A percentile compares a stretch with the other conserved stretches of the same genome.
These are phyloP conservation scores for Xanthorhoe spadicearia DNA, from an alignment of 2,888 invertebrate species.

Conservation along the genomic window DNA sequence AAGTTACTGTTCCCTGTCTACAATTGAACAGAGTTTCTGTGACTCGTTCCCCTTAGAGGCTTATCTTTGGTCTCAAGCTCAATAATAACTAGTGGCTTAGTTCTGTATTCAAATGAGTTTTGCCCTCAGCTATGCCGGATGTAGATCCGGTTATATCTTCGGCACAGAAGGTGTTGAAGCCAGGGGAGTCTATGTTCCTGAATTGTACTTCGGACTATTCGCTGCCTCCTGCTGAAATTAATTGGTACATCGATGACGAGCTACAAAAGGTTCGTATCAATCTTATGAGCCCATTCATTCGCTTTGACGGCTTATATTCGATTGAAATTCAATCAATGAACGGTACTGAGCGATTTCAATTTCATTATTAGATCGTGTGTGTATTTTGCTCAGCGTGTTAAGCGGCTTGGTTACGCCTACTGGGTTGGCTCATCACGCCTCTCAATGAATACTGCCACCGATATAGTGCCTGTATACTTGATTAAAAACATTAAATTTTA, in stretches of 20 bases:
- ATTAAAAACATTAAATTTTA: no score
- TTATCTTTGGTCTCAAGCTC: slow-evolving; percentile 44
- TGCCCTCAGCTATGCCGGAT: slow-evolving; percentile 74
- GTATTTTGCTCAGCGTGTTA: slow-evolving; percentile 32
- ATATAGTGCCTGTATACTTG: background rate
- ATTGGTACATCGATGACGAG: slow-evolving; percentile 80
- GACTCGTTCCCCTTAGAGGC: slow-evolving; percentile 50
- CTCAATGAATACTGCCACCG: background rate
- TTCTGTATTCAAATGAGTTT: slow-evolving; percentile 63
- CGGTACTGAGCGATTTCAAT: slow-evolving; percentile 42
- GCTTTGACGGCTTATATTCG: slow-evolving; percentile 42
- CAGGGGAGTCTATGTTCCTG: slow-evolving; percentile 75
- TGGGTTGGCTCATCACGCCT: slow-evolving; percentile 24
- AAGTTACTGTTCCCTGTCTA: slow-evolving; percentile 49
- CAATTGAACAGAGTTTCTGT: slow-evolving; percentile 49
- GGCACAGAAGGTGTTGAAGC: slow-evolving; percentile 74
- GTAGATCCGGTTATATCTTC: slow-evolving; percentile 74
- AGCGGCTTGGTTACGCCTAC: slow-evolving; percentile 34
- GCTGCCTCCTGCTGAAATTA: slow-evolving; percentile 77
- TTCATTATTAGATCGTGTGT: slow-evolving; percentile 40
- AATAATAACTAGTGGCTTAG: slow-evolving; percentile 47
- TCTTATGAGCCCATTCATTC: slow-evolving; percentile 27
- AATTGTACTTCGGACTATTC: slow-evolving; percentile 80
- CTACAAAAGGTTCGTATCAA: slow-evolving; percentile 71
- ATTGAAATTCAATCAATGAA: slow-evolving; percentile 39